phyloP scores from a whole-genome alignment of 2,888 invertebrate species.

The Synanthedon vespiformis region DNA sequence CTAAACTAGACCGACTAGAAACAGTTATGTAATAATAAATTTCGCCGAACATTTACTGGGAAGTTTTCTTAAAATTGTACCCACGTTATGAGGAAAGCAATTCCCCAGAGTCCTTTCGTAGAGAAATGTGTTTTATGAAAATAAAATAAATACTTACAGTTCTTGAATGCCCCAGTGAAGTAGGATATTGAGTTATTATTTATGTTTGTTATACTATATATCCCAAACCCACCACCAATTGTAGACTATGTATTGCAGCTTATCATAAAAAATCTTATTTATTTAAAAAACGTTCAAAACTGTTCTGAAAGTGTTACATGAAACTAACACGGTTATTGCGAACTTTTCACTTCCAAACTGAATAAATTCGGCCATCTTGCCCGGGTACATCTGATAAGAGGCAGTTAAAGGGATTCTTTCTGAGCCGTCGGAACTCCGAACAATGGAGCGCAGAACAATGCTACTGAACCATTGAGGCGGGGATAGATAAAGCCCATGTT shows the following conservation, averaged over 20 bases:
- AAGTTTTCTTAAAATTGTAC: background rate
- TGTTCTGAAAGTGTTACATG: background rate
- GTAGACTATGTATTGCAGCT: too few species aligned
- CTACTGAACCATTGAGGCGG: background rate
- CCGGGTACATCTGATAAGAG: background rate
- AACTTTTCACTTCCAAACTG: background rate
- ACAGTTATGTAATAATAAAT: background rate
- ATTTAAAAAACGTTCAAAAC: too few species aligned
- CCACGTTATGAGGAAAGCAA: background rate
- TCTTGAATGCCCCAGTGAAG: background rate
- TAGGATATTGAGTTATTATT: too few species aligned
- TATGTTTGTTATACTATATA: too few species aligned
- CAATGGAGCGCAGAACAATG: background rate
- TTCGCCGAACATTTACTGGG: background rate
- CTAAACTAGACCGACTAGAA: background rate
- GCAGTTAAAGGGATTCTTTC: background rate
- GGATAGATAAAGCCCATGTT: background rate
- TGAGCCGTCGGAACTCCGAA: background rate
- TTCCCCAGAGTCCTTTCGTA: background rate
- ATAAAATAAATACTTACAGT: background rate
- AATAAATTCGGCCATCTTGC: background rate
- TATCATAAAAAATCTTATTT: too few species aligned
- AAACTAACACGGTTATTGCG: background rate
- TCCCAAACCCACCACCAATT: too few species aligned
- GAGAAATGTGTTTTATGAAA: background rate